Percentiles rank a stretch among this genome's conserved stretches.
phyloP scores from a whole-genome alignment of 2,888 invertebrate species.

The Acrocyrtus sp. region DNA sequence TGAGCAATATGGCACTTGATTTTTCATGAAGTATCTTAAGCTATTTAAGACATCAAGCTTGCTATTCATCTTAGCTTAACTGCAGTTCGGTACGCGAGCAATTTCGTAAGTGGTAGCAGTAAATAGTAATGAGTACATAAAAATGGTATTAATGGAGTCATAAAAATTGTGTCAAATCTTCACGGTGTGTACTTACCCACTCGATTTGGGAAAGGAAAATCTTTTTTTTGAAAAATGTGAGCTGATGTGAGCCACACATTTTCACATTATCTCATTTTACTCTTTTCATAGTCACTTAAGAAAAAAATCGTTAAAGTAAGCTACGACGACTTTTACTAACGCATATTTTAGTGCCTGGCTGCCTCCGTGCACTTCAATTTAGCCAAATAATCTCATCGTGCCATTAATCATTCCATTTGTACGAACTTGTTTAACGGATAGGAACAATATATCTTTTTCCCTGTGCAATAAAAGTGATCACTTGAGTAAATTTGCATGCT shows the following conservation, averaged over 20 bases:
- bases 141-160: slow-evolving; percentile 23
- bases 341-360: no score
- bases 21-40: no score
- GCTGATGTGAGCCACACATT: no score
- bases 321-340: no score
- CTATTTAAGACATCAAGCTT: no score
- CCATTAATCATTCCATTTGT: slow-evolving; percentile 19
- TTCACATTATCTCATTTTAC: background rate
- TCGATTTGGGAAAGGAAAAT: background rate
- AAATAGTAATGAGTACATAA: background rate
- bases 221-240: background rate
- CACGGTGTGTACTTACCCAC: slow-evolving; percentile 4
- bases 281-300: background rate
- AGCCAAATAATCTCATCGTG: slow-evolving; percentile 5
- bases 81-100: background rate
- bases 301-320: background rate
- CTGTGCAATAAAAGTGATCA: slow-evolving; percentile 10
- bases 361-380: background rate
- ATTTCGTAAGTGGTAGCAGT: background rate
- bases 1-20: no score
- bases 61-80: no score
- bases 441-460: slow-evolving; percentile 19
- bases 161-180: slow-evolving; percentile 19
- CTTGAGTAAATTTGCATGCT: slow-evolving; percentile 8
- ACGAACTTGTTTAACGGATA: slow-evolving; percentile 19